These are phyloP conservation scores for Daphoenositta chrysoptera DNA, from an alignment of 2,113 vertebrate genomes.

Conservation along the genomic window DNA sequence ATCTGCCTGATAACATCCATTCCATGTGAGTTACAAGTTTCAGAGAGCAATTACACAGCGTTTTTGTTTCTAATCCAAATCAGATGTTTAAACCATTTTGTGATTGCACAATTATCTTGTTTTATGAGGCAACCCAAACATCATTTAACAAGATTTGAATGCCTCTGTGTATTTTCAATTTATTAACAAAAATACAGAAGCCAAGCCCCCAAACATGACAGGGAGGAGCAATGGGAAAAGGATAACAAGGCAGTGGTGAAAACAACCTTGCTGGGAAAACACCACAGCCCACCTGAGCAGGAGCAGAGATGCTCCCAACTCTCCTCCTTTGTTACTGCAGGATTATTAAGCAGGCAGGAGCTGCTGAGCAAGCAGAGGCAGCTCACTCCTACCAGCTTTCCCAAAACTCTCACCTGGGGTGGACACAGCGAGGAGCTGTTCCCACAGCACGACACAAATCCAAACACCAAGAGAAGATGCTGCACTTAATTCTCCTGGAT, in stretches of 20 bases:
- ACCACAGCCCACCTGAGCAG: background rate
- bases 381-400: background rate
- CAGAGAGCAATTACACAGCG: constrained; percentile 33
- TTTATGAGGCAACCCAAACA: constrained; percentile 54
- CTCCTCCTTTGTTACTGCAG: background rate
- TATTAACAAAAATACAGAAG: constrained; percentile 21
- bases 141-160: constrained; percentile 36
- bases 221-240: background rate
- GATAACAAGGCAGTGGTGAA: background rate
- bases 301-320: background rate
- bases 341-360: background rate
- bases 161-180: constrained; percentile 16
- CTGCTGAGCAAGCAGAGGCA: background rate
- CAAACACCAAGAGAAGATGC: background rate
- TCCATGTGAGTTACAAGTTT: constrained; percentile 45
- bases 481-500: background rate
- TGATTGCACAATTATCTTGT: constrained; percentile 58
- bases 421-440: fast-evolving
- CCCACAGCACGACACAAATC: background rate
- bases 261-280: background rate
- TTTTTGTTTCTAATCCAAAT: constrained; percentile 63
- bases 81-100: constrained; percentile 56
- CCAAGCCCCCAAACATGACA: background rate
- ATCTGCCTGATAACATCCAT: constrained; percentile 64
- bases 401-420: background rate